Evolutionary conservation across 2,797 vertebrate genomes (phyloP), one percentile per base, ranked within the genome.

Genomic region (Hippoglossus hippoglossus): DNA sequence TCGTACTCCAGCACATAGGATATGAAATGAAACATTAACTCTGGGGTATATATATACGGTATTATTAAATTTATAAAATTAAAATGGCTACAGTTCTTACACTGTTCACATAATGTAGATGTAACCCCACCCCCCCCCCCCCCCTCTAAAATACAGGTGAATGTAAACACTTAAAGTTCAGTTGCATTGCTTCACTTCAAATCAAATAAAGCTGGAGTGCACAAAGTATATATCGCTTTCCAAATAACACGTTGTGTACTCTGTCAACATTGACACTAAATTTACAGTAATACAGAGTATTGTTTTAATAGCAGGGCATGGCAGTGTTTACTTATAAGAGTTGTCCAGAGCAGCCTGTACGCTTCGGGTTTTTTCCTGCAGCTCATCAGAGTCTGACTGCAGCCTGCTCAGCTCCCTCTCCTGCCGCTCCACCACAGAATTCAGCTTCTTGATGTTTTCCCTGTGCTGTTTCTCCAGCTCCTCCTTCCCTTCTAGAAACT

Each of bases 401-500:
- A 97, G 88, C 61, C 89, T 92, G 80, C 85, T 87, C 73, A 96
- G 88, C 67, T 99, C 97, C 62, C 96, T 98, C 80, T 99, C 97
- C 72, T 99, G 98, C 11, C 91, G 92, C 84, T 98, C 98, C 41
- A 98, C 97, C 77, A 97, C 89, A 18, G 81, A 84, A 67, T 96
- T 98, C 44, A 99, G 93, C 77, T 97, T 98, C 90, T 95, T 98
- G 86, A 99, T 99, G 92, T 93, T 99, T 62, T 99, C 98, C 82
- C 98, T 92, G 80, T 99, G 98, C 69, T 99, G 98, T 76, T 95
- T 98, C 91, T 99, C 98, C 50, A 99, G 91, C 51, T 99, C 98
- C 53, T 99, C 98, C 86, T 99, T 99, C 55, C 95, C 96, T 84
- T 99, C 98, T 36, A 99, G 92, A 49, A 99, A 95, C 98, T 99